Percentiles rank a stretch among this genome's conserved stretches.
Conservation (phyloP, 2,113 vertebrate species). For the Lathamus discolor region DNA sequence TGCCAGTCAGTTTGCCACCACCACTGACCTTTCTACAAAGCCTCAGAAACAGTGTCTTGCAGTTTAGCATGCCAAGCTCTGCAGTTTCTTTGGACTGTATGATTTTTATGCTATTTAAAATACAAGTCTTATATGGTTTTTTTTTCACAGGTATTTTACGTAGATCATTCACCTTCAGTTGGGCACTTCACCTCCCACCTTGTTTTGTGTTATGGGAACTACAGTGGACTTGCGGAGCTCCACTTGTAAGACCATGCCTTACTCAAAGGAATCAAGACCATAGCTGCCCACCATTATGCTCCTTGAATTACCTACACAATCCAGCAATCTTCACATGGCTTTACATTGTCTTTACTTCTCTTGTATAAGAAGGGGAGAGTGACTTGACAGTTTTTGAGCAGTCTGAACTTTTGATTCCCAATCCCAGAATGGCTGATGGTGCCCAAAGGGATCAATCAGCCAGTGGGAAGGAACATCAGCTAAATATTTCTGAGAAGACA, state of each 20-base stretch:
- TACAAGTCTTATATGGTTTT: background rate
- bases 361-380: background rate
- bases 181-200: background rate
- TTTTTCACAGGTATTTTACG: background rate
- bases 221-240: background rate
- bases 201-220: background rate
- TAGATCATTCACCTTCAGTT: background rate
- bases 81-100: background rate
- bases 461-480: background rate
- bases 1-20: background rate
- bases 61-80: accelerated
- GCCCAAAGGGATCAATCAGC: background rate
- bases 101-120: background rate
- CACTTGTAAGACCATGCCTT: background rate
- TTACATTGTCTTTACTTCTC: background rate
- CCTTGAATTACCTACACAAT: background rate
- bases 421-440: background rate
- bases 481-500: conserved; percentile 8
- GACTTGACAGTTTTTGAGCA: background rate
- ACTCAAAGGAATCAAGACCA: background rate
- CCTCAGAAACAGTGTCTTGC: background rate
- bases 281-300: background rate
- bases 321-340: background rate
- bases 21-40: background rate
- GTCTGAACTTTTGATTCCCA: background rate